Conservation (phyloP, 2,797 vertebrate genomes). For the Antrozous pallidus region DNA sequence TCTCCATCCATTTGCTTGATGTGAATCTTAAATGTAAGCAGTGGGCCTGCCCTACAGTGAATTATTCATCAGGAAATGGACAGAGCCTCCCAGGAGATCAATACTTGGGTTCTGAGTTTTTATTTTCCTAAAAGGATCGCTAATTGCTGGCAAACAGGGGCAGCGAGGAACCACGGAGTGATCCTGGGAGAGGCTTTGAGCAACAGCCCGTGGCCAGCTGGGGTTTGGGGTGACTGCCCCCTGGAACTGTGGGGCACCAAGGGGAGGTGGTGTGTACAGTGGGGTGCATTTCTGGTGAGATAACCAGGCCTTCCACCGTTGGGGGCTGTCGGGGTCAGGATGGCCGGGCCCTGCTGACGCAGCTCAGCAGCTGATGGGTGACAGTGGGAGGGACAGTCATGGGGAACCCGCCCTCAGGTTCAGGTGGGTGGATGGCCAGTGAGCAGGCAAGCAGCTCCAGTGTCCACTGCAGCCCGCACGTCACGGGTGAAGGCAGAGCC, state of each 20-base stretch:
- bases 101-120: neutral
- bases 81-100: neutral
- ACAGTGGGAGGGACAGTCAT: neutral
- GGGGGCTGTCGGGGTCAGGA: fast-evolving
- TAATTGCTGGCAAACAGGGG: neutral
- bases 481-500: fast-evolving
- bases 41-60: neutral
- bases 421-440: neutral
- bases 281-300: neutral
- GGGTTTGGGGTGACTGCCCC: neutral
- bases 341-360: neutral
- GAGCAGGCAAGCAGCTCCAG: fast-evolving
- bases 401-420: neutral
- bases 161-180: neutral
- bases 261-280: fast-evolving
- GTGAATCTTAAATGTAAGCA: neutral
- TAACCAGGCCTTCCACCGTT: fast-evolving
- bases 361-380: neutral
- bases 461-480: fast-evolving
- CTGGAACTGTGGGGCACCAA: neutral
- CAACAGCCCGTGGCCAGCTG: fast-evolving
- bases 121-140: neutral
- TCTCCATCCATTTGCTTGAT: neutral
- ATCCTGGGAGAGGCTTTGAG: neutral
- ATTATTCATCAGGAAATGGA: neutral